Conservation (phyloP, 2,113 vertebrate genomes). For the Corydoras maculifer region DNA sequence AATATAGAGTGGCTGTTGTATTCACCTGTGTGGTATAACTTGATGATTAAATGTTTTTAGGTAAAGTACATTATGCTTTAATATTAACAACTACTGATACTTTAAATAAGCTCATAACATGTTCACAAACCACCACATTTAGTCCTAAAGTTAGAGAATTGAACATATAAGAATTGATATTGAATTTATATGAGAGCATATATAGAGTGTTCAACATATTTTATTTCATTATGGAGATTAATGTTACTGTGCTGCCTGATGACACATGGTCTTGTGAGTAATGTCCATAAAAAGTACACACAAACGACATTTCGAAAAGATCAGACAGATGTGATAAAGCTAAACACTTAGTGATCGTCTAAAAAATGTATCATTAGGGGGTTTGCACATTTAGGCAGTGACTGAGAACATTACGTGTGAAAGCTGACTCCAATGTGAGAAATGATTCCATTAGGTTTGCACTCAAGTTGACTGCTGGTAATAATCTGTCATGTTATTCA, state of each 20-base stretch:
- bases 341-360: neutral
- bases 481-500: neutral
- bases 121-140: too few relatives aligned
- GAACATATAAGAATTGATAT: too few relatives aligned
- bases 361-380: neutral
- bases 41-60: too few relatives aligned
- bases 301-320: constrained; percentile 5
- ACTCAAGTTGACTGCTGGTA: neutral
- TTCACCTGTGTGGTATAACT: too few relatives aligned
- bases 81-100: too few relatives aligned
- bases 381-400: neutral
- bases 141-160: too few relatives aligned
- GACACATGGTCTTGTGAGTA: constrained; percentile 18
- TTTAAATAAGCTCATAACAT: too few relatives aligned
- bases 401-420: neutral
- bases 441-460: neutral
- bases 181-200: too few relatives aligned
- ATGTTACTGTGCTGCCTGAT: constrained; percentile 17
- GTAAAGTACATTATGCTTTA: too few relatives aligned
- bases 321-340: constrained; percentile 14
- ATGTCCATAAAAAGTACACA: constrained; percentile 25
- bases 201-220: too few relatives aligned
- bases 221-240: neutral
- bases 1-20: too few relatives aligned
- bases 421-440: neutral